Evolutionary conservation across 23 tunicate species (phyloP), one percentile per base, ranked within the genome.

Genomic region (Ascidia mentula): DNA sequence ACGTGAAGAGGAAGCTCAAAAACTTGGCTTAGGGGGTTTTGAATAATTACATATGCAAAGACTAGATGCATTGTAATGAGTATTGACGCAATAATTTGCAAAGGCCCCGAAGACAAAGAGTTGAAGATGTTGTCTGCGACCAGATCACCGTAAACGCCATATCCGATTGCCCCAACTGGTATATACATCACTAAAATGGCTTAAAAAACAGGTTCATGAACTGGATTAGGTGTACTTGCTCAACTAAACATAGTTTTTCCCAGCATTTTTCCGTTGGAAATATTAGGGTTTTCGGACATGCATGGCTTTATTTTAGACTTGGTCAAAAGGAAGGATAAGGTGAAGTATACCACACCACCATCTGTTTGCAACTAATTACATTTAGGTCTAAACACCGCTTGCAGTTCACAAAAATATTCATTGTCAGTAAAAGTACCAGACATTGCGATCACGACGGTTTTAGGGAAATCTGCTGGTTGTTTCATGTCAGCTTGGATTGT

Each of bases 401-500:
- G n/a, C n/a, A n/a, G n/a, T n/a, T n/a, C n/a, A n/a, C n/a, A n/a
- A n/a, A n/a, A n/a, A n/a, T n/a, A n/a, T n/a, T n/a, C n/a, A n/a
- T n/a, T 5, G 24, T 6, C 7, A 3, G 13, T 3, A 53, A 5
- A 86, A 86, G 69, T 76, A 93, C 98, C 71, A 60, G 82, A 45
- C 93, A 93, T 93, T 22, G 93, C 98, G 22, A 93, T 59, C 8
- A 91, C 13, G 2, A 96, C 99, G 61, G 96, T 81, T 77, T 80
- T 89, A 6, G 97, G 82, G 38, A 96, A 96, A 36, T 87, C 77
- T 60, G 77, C 77, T 39, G 99, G 99, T 38, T 81, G 79, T 86
- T 79, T 87, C 99, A 96, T 96, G 78, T 96, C 99, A 24, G 97
- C 94, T 78, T 96, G 97, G 7, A 96, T 91, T 13, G 97, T 91